Percentiles rank a stretch among this genome's conserved stretches.
These are phyloP conservation scores for Dusona sp. DNA, from an alignment of 2,888 invertebrate genomes.

Conservation along the genomic window DNA sequence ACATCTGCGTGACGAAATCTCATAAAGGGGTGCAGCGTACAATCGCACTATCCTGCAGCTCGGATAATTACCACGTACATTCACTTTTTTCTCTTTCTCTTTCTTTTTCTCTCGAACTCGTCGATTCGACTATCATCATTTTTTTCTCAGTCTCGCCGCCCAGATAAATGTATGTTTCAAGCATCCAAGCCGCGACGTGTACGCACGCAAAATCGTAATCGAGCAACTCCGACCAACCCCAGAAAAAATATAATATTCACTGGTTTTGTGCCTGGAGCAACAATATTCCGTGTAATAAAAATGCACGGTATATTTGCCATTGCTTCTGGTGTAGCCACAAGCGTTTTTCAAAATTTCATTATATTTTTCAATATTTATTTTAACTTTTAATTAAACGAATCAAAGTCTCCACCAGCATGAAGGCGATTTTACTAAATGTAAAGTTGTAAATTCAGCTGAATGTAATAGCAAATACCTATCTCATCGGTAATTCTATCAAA, in stretches of 20 bases:
- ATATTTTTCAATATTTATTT: conserved; percentile 3
- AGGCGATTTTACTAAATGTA: no score
- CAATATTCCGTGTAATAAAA: conserved; percentile 39
- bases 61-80: conserved; percentile 74
- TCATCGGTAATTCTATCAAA: background rate
- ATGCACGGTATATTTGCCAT: conserved; percentile 14
- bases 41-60: conserved; percentile 76
- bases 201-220: conserved; percentile 72
- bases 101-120: conserved; percentile 20
- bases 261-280: conserved; percentile 29
- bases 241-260: conserved; percentile 52
- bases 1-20: conserved; percentile 76
- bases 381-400: background rate
- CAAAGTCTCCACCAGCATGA: no score
- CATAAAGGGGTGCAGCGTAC: conserved; percentile 76
- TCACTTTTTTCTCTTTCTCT: conserved; percentile 46
- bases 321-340: background rate
- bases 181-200: conserved; percentile 49
- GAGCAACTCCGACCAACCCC: conserved; percentile 22
- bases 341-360: conserved; percentile 3
- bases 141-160: conserved; percentile 57
- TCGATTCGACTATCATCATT: conserved; percentile 42
- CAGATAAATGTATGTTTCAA: conserved; percentile 68
- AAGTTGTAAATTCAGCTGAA: background rate
- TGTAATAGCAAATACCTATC: background rate